Evolutionary conservation across 1,140 invertebrate genomes (phyloP).

Genomic region (Heterodera schachtii): DNA sequence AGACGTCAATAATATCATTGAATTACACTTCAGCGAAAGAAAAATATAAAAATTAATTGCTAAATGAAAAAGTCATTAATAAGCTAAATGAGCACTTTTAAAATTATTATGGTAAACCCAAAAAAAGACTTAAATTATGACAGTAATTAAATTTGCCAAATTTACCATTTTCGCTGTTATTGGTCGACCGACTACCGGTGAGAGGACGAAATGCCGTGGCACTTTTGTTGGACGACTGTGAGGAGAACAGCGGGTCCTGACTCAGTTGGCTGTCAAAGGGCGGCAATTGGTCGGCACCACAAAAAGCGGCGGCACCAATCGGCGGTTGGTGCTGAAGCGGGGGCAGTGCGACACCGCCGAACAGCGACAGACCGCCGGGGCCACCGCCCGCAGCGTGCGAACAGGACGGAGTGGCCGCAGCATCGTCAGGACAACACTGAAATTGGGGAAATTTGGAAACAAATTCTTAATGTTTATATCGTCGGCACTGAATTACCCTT

Average conservation of each 20-base stretch:
- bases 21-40: too few relatives aligned
- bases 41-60: too few relatives aligned
- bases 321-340: background rate
- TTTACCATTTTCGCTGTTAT: background rate
- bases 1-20: too few relatives aligned
- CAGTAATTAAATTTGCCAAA: background rate
- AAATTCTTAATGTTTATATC: too few relatives aligned
- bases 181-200: background rate
- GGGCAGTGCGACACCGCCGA: background rate
- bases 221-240: constrained; percentile 29
- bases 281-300: background rate
- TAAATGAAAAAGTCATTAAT: too few relatives aligned
- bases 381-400: background rate
- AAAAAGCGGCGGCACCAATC: background rate
- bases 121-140: background rate
- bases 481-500: too few relatives aligned
- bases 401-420: background rate
- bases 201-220: constrained; percentile 13
- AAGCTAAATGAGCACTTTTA: too few relatives aligned
- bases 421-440: constrained; percentile 29
- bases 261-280: constrained; percentile 29
- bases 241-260: constrained; percentile 29
- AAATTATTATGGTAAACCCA: background rate
- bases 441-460: too few relatives aligned
- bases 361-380: background rate